Evolutionary conservation across 2,888 invertebrate species (phyloP).

Genomic region (Drosophila phalerata): DNA sequence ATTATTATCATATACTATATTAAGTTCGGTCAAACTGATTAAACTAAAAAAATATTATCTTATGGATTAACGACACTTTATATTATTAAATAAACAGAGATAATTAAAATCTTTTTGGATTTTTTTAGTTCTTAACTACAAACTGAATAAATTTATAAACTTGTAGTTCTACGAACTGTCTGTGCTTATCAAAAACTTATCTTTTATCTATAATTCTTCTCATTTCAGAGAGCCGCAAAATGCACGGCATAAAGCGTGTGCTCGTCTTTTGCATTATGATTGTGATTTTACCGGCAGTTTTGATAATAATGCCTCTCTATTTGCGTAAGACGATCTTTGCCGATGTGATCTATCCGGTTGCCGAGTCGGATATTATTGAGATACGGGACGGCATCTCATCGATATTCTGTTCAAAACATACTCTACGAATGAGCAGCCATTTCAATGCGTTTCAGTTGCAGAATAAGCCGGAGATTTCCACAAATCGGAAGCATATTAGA

Average conservation of each 20-base stretch:
- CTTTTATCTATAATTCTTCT: constrained; percentile 20
- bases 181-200: constrained; percentile 30
- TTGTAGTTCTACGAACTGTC: constrained; percentile 5
- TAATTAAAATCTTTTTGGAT: not conserved
- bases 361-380: constrained; percentile 94
- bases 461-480: constrained; percentile 89
- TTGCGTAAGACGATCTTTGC: constrained; percentile 91
- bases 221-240: constrained; percentile 89
- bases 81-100: not conserved
- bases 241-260: constrained; percentile 93
- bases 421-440: constrained; percentile 90
- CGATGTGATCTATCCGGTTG: constrained; percentile 91
- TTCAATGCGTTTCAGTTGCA: constrained; percentile 91
- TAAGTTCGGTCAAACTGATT: not conserved
- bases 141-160: not conserved
- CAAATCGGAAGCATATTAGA: constrained; percentile 90
- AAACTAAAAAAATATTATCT: too few relatives aligned
- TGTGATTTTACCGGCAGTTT: constrained; percentile 90
- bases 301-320: constrained; percentile 92
- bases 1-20: too few relatives aligned
- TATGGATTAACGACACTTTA: too few relatives aligned
- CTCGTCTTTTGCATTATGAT: constrained; percentile 92
- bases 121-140: not conserved
- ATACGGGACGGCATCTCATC: constrained; percentile 93
- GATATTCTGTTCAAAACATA: constrained; percentile 92